Evolutionary conservation across 2,113 vertebrate species (phyloP), one percentile per base, ranked within the genome.

Genomic region (Bubo bubo): DNA sequence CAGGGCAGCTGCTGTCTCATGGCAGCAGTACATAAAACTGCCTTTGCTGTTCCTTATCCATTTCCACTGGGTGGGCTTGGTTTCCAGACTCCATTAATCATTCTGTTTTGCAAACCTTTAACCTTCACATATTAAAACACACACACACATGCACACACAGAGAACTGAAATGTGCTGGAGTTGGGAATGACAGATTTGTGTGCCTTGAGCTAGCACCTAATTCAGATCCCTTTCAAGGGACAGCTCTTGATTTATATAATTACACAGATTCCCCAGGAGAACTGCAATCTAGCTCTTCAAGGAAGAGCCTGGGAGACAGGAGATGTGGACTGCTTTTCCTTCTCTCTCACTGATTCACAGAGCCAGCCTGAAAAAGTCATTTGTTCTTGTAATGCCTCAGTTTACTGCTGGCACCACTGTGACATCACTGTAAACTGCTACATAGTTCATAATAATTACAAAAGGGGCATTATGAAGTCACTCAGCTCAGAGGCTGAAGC

Each of bases 21-120:
- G 71, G 75, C 58, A 81, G 52, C 72, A 45, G 60, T 16, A 71
- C 21, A 10, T 77, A 50, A 89, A 88, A 83, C 76, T 94, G 56
- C 64, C 62, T 95, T 95, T 90, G 59, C 88, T 71, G 21, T 49
- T 88, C 32, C 93, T 94, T 90, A 94, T 62, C 83, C 35, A 32
- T 92, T 95, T 94, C 79, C 77, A 47, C 73, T 84, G 67, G 14
- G 39, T 93, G 79, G 91, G 63, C 76, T 95, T 91, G 22, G 62
- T 95, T 97, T 97, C 81, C 76, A 97, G 86, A 88, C 73, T 67
- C 74, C 62, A 89, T 93, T 96, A 95, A 95, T 96, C 94, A 96
- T 85, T 95, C 66, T 95, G 81, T 84, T 97, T 96, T 93, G 88
- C 79, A 95, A 75, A 94, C 73, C 37, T 96, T 95, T 97, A 94